phyloP scores from a whole-genome alignment of 1,140 invertebrate genomes.

The Anoplophora glabripennis region DNA sequence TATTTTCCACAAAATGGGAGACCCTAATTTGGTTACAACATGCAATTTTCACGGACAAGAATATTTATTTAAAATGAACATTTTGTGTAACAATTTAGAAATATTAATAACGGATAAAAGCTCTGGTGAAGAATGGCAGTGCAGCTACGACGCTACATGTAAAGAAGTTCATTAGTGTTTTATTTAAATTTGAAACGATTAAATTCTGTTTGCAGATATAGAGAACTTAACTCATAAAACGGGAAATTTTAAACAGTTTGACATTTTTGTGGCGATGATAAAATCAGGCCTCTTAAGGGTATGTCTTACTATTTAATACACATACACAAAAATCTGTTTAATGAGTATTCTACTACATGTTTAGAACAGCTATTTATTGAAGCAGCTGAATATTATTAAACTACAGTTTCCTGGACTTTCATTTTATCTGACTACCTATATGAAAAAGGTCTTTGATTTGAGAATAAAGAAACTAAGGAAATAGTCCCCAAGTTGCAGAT shows the following conservation, averaged over 20 bases:
- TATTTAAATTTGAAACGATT: neutral
- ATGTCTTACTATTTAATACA: no score
- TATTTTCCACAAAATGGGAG: conserved; percentile 28
- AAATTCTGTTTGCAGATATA: conserved; percentile 48
- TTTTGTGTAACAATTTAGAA: conserved; percentile 46
- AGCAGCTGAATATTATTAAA: no score
- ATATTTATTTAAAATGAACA: conserved; percentile 51
- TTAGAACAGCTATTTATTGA: no score
- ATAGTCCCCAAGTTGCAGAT: no score
- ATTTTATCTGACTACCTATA: no score
- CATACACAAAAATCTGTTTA: no score
- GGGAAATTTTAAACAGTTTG: conserved; percentile 55
- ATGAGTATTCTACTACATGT: no score
- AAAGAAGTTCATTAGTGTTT: conserved; percentile 19
- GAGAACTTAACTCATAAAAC: conserved; percentile 56
- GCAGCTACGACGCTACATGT: conserved; percentile 54
- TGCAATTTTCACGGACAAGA: conserved; percentile 51
- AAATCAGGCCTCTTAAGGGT: conserved; percentile 55
- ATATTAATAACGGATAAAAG: conserved; percentile 53
- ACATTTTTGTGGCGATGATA: conserved; percentile 54
- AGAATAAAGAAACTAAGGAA: no score
- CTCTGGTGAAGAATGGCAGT: conserved; percentile 54
- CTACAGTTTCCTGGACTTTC: no score
- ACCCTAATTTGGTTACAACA: conserved; percentile 49
- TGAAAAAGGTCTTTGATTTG: no score